Conservation (phyloP, 2,888 invertebrate genomes). For the Pristionchus maxplancki region DNA sequence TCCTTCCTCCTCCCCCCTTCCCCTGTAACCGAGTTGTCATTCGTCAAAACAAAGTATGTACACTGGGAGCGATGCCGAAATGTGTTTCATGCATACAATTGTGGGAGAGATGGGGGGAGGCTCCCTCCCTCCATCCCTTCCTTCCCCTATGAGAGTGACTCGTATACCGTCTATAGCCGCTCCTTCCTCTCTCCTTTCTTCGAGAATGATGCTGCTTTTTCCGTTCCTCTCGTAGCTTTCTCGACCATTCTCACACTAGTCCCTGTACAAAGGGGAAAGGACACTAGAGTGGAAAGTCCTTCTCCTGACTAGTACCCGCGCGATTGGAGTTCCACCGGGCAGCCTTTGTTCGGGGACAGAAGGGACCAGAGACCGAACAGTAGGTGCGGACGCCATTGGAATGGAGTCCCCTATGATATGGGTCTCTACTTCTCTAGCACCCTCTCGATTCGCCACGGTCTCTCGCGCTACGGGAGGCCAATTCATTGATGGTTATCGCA, state of each 20-base stretch:
- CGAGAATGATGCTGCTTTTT: not conserved
- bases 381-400: too few relatives aligned
- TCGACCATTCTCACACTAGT: not conserved
- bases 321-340: too few relatives aligned
- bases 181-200: not conserved
- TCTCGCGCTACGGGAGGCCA: too few relatives aligned
- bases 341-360: too few relatives aligned
- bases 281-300: not conserved
- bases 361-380: too few relatives aligned
- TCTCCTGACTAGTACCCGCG: too few relatives aligned
- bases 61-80: not conserved
- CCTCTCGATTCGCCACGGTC: too few relatives aligned
- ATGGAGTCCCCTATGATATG: too few relatives aligned
- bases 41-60: not conserved
- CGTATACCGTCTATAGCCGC: constrained; percentile 30
- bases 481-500: too few relatives aligned
- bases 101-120: not conserved
- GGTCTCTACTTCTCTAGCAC: not conserved
- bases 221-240: not conserved
- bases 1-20: not conserved
- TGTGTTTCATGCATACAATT: constrained; percentile 34
- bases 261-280: not conserved
- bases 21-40: not conserved
- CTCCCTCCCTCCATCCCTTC: not conserved
- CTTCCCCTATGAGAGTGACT: too few relatives aligned